These are phyloP conservation scores for Picus viridis DNA, from an alignment of 2,797 vertebrate genomes.

Conservation along the genomic window DNA sequence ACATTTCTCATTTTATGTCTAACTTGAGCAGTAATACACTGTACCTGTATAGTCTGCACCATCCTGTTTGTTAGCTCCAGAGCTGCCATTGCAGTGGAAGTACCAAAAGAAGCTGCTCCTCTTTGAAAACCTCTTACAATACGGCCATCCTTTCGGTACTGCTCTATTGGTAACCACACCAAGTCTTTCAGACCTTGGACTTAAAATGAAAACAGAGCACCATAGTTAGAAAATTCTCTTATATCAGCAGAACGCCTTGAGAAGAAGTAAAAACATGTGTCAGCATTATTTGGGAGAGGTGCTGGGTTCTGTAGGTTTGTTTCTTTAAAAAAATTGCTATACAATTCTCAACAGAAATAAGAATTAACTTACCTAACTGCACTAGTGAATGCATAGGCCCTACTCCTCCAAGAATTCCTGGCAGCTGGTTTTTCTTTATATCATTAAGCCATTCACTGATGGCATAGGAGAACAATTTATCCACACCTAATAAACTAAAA, in stretches of 20 bases:
- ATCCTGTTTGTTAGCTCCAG: constrained; percentile 97
- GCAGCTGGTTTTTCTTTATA: constrained; percentile 97
- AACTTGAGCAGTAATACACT: background rate
- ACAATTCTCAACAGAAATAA: background rate
- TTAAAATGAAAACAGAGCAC: constrained; percentile 66
- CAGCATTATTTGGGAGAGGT: background rate
- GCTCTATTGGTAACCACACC: constrained; percentile 97
- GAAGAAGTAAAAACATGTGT: background rate
- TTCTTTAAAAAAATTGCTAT: background rate
- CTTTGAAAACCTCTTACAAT: constrained; percentile 95
- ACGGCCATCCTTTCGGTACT: constrained; percentile 96
- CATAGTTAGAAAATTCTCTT: background rate
- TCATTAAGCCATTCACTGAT: constrained; percentile 96
- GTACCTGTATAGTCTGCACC: constrained; percentile 98
- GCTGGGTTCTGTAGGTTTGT: background rate
- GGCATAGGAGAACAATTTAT: constrained; percentile 95
- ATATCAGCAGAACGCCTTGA: background rate
- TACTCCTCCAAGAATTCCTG: constrained; percentile 95
- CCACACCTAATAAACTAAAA: constrained; percentile 92
- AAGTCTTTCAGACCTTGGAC: constrained; percentile 96
- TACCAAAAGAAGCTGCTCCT: constrained; percentile 96
- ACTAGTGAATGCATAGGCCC: constrained; percentile 97
- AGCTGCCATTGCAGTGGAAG: constrained; percentile 97
- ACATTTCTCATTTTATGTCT: background rate
- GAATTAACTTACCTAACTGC: constrained; percentile 87